Evolutionary conservation across 2,797 vertebrate species (phyloP).

Genomic region (Lutjanus campechanus): DNA sequence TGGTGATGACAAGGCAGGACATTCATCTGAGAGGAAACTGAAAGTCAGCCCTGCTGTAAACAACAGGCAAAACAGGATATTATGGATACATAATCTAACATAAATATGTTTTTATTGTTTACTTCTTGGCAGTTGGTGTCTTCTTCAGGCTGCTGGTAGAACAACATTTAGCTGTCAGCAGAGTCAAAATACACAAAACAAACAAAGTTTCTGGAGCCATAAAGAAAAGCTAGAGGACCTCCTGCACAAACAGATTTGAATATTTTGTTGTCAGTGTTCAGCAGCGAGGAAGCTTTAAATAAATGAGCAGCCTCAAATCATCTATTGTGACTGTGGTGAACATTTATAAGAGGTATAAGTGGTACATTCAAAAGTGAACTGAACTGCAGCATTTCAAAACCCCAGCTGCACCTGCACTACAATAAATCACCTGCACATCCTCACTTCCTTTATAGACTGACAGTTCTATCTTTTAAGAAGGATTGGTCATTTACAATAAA

Average conservation of each 20-base stretch:
- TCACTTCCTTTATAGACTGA: slow-evolving; percentile 40
- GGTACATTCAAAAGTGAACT: slow-evolving; percentile 18
- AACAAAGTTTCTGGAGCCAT: no score
- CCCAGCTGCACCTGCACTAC: neutral
- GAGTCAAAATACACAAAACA: neutral
- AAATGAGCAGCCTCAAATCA: slow-evolving; percentile 7
- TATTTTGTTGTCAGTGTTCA: slow-evolving; percentile 24
- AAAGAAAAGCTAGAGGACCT: slow-evolving; percentile 10
- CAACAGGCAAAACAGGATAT: slow-evolving; percentile 22
- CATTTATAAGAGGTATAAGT: neutral
- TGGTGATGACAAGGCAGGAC: slow-evolving; percentile 14
- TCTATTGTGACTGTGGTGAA: slow-evolving; percentile 22
- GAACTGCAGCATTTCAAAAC: slow-evolving; percentile 18
- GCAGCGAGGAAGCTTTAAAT: slow-evolving; percentile 5
- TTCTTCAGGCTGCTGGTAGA: slow-evolving; percentile 7
- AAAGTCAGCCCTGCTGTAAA: slow-evolving; percentile 11
- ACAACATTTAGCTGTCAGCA: slow-evolving; percentile 23
- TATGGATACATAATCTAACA: neutral
- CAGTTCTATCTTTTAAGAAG: slow-evolving; percentile 57
- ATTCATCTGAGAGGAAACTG: slow-evolving; percentile 29
- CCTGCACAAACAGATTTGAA: slow-evolving; percentile 15
- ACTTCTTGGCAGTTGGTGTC: neutral
- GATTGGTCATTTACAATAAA: slow-evolving; percentile 69
- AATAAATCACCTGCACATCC: slow-evolving; percentile 55
- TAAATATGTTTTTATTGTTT: slow-evolving; percentile 24